Conservation (phyloP, 2,113 vertebrate species). For the Eurystomus gularis region DNA sequence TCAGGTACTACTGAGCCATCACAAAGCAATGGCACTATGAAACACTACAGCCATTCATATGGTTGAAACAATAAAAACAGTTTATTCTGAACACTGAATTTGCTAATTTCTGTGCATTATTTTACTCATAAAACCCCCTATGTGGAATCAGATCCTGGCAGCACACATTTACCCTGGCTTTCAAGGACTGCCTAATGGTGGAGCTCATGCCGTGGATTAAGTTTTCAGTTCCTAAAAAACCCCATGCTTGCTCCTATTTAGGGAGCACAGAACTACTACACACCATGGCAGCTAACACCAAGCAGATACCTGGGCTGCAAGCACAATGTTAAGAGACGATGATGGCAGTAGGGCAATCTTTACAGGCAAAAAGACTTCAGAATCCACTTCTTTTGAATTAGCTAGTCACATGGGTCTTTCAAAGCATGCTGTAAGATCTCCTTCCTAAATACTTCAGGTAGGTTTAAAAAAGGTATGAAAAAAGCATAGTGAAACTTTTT, state of each 20-base stretch:
- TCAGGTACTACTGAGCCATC: neutral
- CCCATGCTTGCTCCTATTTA: neutral
- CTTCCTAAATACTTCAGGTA: neutral
- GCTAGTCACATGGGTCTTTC: neutral
- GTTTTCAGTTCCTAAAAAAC: neutral
- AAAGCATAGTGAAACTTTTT: neutral
- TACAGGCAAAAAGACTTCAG: neutral
- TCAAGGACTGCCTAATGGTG: neutral
- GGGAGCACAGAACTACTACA: neutral
- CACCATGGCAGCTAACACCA: neutral
- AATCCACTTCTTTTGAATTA: neutral
- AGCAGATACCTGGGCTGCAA: neutral
- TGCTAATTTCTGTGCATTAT: neutral
- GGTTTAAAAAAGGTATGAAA: neutral
- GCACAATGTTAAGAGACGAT: neutral
- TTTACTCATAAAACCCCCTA: neutral
- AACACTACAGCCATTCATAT: neutral
- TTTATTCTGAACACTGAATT: neutral
- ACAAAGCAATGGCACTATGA: neutral
- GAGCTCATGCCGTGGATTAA: neutral
- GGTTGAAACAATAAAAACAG: neutral
- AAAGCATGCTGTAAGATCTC: neutral
- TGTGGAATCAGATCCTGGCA: neutral
- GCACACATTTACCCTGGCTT: neutral
- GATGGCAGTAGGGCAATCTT: neutral